Evolutionary conservation across 2,797 vertebrate species (phyloP).

Genomic region (Bradypodion pumilum): DNA sequence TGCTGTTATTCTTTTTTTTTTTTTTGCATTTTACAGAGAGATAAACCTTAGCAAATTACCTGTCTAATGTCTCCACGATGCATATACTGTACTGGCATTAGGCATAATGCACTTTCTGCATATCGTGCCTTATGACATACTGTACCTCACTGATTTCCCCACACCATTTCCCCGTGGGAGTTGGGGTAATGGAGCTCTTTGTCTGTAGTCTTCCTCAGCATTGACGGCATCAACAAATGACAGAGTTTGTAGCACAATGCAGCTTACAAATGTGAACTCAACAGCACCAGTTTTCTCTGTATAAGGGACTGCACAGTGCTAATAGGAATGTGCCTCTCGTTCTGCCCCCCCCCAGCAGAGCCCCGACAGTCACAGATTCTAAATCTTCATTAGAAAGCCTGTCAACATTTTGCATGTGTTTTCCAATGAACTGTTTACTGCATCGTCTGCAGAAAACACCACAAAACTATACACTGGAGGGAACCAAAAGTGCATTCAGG

Average conservation of each 20-base stretch:
- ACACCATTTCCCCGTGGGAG: fast-evolving
- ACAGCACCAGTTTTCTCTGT: not conserved
- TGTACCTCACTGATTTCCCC: fast-evolving
- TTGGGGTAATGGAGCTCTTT: not conserved
- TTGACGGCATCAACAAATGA: conserved; percentile 17
- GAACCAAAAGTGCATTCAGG: conserved; percentile 12
- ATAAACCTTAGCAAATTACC: not conserved
- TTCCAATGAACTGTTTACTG: conserved; percentile 19
- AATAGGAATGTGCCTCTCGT: not conserved
- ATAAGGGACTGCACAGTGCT: not conserved
- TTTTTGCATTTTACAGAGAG: not conserved
- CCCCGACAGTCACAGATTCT: conserved; percentile 9
- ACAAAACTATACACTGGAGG: not conserved
- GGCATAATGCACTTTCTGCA: too few species aligned
- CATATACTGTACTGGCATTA: not conserved
- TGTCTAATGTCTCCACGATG: not conserved
- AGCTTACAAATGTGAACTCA: conserved; percentile 3
- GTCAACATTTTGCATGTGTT: conserved; percentile 22
- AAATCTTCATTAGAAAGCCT: conserved; percentile 28
- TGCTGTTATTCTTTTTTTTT: not conserved
- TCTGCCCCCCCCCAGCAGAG: not conserved
- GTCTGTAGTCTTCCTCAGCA: not conserved
- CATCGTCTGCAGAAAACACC: conserved; percentile 6
- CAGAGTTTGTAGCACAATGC: conserved; percentile 14
- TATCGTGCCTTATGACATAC: not conserved